Percentiles rank a stretch among this genome's conserved stretches.
Conservation (phyloP, 2,797 vertebrate species). For the Urocyon cinereoargenteus region DNA sequence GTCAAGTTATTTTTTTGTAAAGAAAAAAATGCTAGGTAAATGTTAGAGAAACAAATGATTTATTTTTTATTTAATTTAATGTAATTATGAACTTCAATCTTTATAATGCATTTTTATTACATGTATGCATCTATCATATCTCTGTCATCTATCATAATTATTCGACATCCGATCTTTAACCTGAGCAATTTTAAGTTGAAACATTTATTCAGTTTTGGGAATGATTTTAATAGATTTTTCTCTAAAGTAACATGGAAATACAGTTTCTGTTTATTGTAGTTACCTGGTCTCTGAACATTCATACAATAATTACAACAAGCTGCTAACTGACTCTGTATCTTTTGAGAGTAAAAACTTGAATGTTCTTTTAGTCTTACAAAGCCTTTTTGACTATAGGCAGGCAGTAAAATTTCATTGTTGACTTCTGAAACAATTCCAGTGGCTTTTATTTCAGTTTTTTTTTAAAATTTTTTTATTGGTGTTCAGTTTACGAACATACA, state of each 20-base stretch:
- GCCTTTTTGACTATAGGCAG: background rate
- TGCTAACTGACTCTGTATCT: background rate
- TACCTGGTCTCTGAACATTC: background rate
- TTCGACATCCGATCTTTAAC: background rate
- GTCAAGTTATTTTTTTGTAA: conserved; percentile 75
- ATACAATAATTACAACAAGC: background rate
- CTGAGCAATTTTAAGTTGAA: background rate
- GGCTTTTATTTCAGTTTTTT: background rate
- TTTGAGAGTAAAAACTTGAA: background rate
- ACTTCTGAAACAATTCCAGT: conserved; percentile 30
- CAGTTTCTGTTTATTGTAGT: conserved; percentile 19
- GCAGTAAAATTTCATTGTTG: conserved; percentile 1
- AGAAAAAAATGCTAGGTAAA: conserved; percentile 48
- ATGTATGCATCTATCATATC: background rate
- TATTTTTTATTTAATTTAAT: conserved; percentile 67
- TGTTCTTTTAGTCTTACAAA: background rate
- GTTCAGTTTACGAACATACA: too few relatives aligned
- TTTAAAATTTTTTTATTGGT: too few relatives aligned
- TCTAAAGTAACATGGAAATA: background rate
- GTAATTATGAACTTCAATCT: conserved; percentile 22
- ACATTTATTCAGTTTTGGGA: background rate
- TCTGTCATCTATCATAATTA: background rate
- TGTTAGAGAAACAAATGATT: conserved; percentile 76
- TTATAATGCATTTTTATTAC: background rate
- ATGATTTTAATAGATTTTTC: background rate